Percentiles rank a stretch among this genome's conserved stretches.
Evolutionary conservation across 64 coral and sea anemone genomes (phyloP).

Genomic region (Montipora sp.): DNA sequence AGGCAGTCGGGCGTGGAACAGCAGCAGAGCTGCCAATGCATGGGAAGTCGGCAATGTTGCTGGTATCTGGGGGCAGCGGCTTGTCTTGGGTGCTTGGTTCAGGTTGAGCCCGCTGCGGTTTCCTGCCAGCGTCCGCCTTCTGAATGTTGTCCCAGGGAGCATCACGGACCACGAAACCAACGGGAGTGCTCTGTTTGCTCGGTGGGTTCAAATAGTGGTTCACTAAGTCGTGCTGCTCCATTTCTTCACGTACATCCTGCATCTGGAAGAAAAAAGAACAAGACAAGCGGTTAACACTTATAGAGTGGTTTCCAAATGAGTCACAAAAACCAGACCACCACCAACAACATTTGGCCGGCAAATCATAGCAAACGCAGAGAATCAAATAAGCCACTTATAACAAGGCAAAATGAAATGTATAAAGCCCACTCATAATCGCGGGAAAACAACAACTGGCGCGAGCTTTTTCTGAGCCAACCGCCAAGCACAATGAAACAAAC

Average conservation of each 20-base stretch:
- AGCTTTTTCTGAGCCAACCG: too few relatives aligned
- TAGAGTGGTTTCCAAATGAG: too few relatives aligned
- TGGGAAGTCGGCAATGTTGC: constrained; percentile 91
- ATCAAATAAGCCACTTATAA: too few relatives aligned
- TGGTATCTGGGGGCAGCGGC: constrained; percentile 81
- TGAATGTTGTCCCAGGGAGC: constrained; percentile 86
- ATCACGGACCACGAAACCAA: constrained; percentile 90
- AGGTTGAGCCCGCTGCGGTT: background rate
- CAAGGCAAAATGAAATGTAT: too few relatives aligned
- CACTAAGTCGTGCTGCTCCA: constrained; percentile 77
- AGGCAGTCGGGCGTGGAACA: constrained; percentile 69
- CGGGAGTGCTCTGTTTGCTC: constrained; percentile 67
- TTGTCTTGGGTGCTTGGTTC: background rate
- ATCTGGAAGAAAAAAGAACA: constrained; percentile 58
- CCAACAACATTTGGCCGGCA: too few relatives aligned
- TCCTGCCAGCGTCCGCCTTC: background rate
- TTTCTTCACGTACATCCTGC: constrained; percentile 88
- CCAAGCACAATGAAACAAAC: too few relatives aligned
- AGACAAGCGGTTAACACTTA: background rate
- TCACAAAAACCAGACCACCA: too few relatives aligned
- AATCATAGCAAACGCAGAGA: too few relatives aligned
- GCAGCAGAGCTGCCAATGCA: constrained; percentile 76
- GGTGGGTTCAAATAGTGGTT: constrained; percentile 97
- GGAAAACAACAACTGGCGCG: too few relatives aligned
- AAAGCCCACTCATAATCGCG: too few relatives aligned